Base-by-base conservation (phyloP, 2,888 invertebrate species). In the Aphodius granarius region DNA sequence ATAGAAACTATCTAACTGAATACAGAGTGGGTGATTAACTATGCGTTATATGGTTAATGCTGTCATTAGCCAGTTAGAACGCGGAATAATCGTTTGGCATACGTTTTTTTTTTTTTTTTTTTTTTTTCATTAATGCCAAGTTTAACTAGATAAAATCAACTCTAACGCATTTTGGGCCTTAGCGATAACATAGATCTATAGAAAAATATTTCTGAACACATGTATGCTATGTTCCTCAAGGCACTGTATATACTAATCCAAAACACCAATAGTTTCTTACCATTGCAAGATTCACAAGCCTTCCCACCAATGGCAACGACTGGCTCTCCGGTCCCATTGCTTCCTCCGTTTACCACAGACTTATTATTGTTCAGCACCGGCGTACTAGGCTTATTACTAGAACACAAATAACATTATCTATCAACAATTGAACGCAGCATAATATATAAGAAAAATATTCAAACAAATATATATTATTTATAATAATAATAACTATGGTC, bases 361-460 rank as follows among this genome's bases (percentile, higher is more conserved):
- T 92, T 92, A 83, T 91, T 92, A 84, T 90, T 91, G 84, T 90
- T 91, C 83, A 94, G 90, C 83, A 94, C 92, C 84, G 95, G 94
- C 84, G 94, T 93, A 90, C 94, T 96, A 83, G 95, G 94, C 87
- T 97, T 97, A 90, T 96, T 97, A 89, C 94, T 94, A 89, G 79
- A 90, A 90, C 20, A 68, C 22, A 20, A 68, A 63, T 20, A 13
- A 65, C 19, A 65, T 65, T 65, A 65, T 64, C 4, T 64, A 17
- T 17, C 5, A 5, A 64, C n/a, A 19, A 6, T 65, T 13, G n/a
- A 19, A 15, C 19, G 1, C n/a, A n/a, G n/a, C n/a, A n/a, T n/a
- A n/a, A n/a, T 43, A 43, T 43, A 43, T 13, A 43, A 9, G 43
- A 9, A 43, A 6, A 5, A 6, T 23, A 6, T 6, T 5, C 23